Base-by-base conservation (phyloP, 2,888 invertebrate species). In the Agrochola lota region DNA sequence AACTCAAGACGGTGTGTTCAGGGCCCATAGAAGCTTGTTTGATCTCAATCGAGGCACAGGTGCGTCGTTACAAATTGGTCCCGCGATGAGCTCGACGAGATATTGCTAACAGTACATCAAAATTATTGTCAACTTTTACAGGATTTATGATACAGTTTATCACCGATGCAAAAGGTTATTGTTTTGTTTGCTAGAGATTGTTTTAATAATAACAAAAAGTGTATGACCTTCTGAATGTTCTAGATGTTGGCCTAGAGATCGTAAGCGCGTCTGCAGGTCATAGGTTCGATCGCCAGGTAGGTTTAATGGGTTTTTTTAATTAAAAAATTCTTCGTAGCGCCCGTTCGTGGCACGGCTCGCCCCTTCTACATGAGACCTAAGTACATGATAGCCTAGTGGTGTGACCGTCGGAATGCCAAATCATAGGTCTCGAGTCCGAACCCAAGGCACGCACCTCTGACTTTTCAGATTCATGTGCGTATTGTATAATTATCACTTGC, bases 11-110 rank as follows among this genome's bases (percentile, higher is more conserved):
- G 52, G 57, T 74, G 43, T 77, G 77, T 66, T 77, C 71, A 63
- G 46, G 49, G 26, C 70, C n/a, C 64, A 35, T 12, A 46, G 20
- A 60, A 40, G 55, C 84, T 80, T 78, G 77, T 82, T 77, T 86
- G 84, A 82, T 85, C 87, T 74, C 79, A 85, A 88, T 89, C 86
- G 84, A 87, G 78, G 82, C 90, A 82, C 94, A 95, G 95, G 94
- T 95, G 95, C 79, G 74, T 67, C 79, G 73, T 86, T 88, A 90
- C 91, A 94, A 94, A 94, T 94, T 90, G 90, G 87, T 78, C 87
- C 59, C 87, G 80, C 86, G 91, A 91, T 90, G 90, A 92, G 89
- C 88, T 82, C 79, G 85, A 84, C 80, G 76, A 88, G 87, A 90
- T 91, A 91, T 92, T 90, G 87, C 91, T 86, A 66, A 77, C 87